These are phyloP conservation scores for Diplosoma virens DNA, from an alignment of 23 tunicate genomes.

Conservation along the genomic window DNA sequence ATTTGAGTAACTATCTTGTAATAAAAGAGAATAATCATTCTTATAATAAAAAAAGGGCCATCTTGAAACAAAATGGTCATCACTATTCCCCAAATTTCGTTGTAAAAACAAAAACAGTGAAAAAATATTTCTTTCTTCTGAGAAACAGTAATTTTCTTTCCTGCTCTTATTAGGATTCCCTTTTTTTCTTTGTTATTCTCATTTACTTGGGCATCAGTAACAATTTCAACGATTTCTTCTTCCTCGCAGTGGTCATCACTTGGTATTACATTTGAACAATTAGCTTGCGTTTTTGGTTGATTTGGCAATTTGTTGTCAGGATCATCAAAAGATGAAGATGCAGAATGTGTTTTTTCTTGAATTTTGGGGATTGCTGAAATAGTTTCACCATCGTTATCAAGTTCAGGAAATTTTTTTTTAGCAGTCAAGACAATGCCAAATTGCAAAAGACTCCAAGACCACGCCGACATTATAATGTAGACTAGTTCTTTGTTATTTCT, in stretches of 20 bases:
- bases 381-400: not conserved
- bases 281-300: not conserved
- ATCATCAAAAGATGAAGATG: not conserved
- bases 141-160: not conserved
- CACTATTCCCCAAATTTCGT: slow-evolving; percentile 42
- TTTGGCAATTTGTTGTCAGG: not conserved
- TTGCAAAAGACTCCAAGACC: slow-evolving; percentile 45
- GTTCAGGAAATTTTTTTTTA: slow-evolving; percentile 11
- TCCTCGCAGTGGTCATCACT: not conserved
- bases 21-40: slow-evolving; percentile 28
- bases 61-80: slow-evolving; percentile 32
- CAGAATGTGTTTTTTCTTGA: not conserved
- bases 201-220: too few relatives aligned
- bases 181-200: too few relatives aligned
- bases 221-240: too few relatives aligned
- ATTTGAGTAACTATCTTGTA: slow-evolving; percentile 32
- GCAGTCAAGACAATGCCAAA: slow-evolving; percentile 43
- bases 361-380: not conserved
- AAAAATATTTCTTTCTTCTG: not conserved
- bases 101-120: slow-evolving; percentile 24
- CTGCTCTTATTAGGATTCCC: too few relatives aligned
- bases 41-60: slow-evolving; percentile 32
- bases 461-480: slow-evolving; percentile 9
- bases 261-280: not conserved
- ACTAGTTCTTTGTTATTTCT: too few relatives aligned